A percentile compares a stretch with the other conserved stretches of the same genome.
Conservation (phyloP, 2,113 vertebrate species). For the Lycaon pictus region DNA sequence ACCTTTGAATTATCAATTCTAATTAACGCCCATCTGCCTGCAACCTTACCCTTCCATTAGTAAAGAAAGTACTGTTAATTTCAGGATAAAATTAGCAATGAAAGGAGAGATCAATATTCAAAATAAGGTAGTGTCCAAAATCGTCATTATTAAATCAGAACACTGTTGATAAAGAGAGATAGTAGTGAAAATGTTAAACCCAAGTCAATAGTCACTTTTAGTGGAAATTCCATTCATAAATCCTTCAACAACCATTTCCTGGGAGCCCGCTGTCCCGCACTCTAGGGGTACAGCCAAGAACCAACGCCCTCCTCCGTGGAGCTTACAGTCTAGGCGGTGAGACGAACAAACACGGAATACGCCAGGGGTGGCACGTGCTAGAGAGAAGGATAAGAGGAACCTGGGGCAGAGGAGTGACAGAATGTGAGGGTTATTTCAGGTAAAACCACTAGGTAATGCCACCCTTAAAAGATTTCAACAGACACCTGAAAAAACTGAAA, state of each 20-base stretch:
- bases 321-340: background rate
- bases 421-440: background rate
- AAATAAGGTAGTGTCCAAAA: slow-evolving; percentile 33
- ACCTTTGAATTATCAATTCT: slow-evolving; percentile 11
- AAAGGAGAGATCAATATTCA: slow-evolving; percentile 43
- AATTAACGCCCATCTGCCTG: background rate
- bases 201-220: slow-evolving; percentile 6
- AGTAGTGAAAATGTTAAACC: slow-evolving; percentile 31
- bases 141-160: slow-evolving; percentile 39
- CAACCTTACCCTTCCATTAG: background rate
- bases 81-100: slow-evolving; percentile 38
- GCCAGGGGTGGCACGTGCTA: background rate
- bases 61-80: background rate
- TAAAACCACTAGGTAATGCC: background rate
- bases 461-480: slow-evolving; percentile 44
- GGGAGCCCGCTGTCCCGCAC: background rate
- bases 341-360: background rate
- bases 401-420: background rate
- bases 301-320: background rate
- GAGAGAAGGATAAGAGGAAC: background rate
- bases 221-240: background rate
- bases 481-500: background rate
- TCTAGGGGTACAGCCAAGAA: background rate
- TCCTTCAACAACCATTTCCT: background rate
- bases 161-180: background rate